A percentile compares a stretch with the other conserved stretches of the same genome.
Conservation (phyloP, 2,888 invertebrate species). For the Antheraea assamensis region DNA sequence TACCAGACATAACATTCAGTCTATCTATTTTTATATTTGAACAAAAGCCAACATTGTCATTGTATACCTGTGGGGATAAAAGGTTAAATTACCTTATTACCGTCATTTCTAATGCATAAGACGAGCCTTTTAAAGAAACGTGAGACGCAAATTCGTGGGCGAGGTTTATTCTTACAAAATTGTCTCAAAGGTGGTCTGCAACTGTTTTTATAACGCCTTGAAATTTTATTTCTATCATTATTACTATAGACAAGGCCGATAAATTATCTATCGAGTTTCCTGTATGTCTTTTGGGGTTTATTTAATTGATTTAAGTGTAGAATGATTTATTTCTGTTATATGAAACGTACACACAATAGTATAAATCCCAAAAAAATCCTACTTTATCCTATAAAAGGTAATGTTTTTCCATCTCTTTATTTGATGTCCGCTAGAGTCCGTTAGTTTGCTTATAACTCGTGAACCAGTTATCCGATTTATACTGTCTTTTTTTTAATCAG, state of each 20-base stretch:
- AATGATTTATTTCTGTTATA: background rate
- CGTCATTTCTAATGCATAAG: constrained; percentile 16
- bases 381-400: too few relatives aligned
- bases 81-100: constrained; percentile 19
- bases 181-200: constrained; percentile 28
- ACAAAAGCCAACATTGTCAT: constrained; percentile 16
- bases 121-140: constrained; percentile 21
- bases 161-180: constrained; percentile 13
- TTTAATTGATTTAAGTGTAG: background rate
- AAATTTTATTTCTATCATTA: constrained; percentile 19
- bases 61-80: constrained; percentile 1
- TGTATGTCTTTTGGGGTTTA: background rate
- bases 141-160: constrained; percentile 21
- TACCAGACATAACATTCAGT: background rate
- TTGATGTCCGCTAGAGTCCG: too few relatives aligned
- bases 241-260: background rate
- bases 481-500: too few relatives aligned
- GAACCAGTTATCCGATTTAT: too few relatives aligned
- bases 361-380: too few relatives aligned
- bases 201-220: constrained; percentile 33
- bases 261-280: background rate
- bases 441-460: too few relatives aligned
- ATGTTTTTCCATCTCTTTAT: too few relatives aligned
- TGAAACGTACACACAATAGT: too few relatives aligned
- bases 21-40: constrained; percentile 5